phyloP scores from a whole-genome alignment of 2,888 invertebrate species.

The Drosophila birchii region DNA sequence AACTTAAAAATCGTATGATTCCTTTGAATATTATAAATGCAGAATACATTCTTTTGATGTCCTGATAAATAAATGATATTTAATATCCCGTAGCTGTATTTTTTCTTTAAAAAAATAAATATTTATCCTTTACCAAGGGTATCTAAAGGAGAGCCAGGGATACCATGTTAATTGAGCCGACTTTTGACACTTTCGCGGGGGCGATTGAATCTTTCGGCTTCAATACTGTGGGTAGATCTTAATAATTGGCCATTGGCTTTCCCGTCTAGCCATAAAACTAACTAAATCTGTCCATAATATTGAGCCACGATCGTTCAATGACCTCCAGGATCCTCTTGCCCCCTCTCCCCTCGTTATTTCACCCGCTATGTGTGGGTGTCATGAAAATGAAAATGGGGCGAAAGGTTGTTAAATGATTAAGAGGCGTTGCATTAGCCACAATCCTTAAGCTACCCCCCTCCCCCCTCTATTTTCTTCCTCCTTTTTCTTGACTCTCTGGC shows the following conservation, averaged over 20 bases:
- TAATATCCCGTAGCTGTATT: accelerated
- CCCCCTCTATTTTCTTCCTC: background rate
- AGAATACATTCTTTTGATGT: background rate
- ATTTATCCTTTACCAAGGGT: constrained; percentile 12
- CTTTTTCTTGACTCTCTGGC: constrained; percentile 22
- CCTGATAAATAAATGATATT: background rate
- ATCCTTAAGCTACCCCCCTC: constrained; percentile 14
- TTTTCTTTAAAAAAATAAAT: no score
- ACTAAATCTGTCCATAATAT: constrained; percentile 47
- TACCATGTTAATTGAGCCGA: constrained; percentile 62
- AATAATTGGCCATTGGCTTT: constrained; percentile 61
- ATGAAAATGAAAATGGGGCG: constrained; percentile 74
- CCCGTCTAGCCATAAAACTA: constrained; percentile 39
- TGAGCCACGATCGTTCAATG: constrained; percentile 63
- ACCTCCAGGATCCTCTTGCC: constrained; percentile 41
- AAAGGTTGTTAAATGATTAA: constrained; percentile 80
- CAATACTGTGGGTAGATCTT: constrained; percentile 48
- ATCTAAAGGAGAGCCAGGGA: constrained; percentile 4
- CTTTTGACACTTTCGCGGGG: constrained; percentile 43
- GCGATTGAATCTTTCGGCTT: constrained; percentile 23
- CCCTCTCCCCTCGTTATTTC: background rate
- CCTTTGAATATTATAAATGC: background rate
- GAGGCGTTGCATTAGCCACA: constrained; percentile 75
- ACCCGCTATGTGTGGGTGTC: constrained; percentile 23
- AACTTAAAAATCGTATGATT: background rate